Evolutionary conservation across 1,140 invertebrate genomes (phyloP).

Genomic region (Megalonaias nervosa): DNA sequence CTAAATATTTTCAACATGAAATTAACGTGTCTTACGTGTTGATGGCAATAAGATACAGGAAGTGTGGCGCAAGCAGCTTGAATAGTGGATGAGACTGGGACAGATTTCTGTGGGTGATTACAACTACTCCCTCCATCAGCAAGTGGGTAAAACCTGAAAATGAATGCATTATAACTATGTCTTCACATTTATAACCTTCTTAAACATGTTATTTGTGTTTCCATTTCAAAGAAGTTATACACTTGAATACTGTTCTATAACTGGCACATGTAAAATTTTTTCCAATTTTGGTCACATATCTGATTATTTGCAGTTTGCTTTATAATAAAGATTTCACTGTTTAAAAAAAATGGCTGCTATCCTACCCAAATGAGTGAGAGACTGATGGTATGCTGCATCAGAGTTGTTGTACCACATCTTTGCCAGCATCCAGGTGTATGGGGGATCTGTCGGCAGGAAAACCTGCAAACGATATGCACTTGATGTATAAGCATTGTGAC

Average conservation of each 20-base stretch:
- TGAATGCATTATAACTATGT: not conserved
- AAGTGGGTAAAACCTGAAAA: conserved; percentile 72
- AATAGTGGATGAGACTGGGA: conserved; percentile 73
- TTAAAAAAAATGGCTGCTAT: no score
- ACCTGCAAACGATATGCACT: conserved; percentile 41
- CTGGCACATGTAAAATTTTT: no score
- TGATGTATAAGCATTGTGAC: no score
- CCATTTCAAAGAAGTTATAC: no score
- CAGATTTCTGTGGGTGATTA: conserved; percentile 71
- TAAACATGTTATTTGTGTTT: no score
- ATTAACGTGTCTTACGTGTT: conserved; percentile 54
- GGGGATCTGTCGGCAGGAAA: conserved; percentile 67
- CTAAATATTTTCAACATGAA: no score
- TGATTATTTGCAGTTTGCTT: no score
- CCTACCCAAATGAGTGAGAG: conserved; percentile 72
- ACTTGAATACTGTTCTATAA: no score
- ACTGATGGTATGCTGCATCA: conserved; percentile 73
- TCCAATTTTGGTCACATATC: no score
- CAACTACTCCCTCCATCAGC: conserved; percentile 72
- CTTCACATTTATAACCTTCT: no score
- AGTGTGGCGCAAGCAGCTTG: conserved; percentile 73
- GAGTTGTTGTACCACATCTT: conserved; percentile 76
- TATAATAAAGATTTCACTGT: no score
- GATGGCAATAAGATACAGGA: conserved; percentile 72
- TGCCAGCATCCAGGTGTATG: conserved; percentile 72